Conservation (phyloP, 2,113 vertebrate genomes). For the Phaetusa simplex region DNA sequence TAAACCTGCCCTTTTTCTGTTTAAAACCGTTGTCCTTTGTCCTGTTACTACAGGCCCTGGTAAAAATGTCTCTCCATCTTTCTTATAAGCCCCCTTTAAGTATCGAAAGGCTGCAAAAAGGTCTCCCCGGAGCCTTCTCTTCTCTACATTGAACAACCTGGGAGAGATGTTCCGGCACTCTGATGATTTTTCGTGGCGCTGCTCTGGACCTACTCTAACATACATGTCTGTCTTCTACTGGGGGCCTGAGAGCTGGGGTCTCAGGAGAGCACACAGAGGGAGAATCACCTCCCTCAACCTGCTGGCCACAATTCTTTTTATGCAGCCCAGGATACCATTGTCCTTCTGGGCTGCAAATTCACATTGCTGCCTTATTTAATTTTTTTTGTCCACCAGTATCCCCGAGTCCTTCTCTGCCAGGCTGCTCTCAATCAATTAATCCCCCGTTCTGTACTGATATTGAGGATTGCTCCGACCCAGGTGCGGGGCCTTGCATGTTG, state of each 20-base stretch:
- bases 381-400: background rate
- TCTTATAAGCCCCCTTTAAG: background rate
- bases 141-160: background rate
- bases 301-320: background rate
- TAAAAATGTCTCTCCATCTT: background rate
- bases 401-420: background rate
- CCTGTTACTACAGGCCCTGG: background rate
- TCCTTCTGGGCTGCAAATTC: background rate
- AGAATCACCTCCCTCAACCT: background rate
- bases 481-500: background rate
- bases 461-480: background rate
- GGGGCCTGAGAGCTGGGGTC: background rate
- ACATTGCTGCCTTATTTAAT: accelerated
- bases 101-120: background rate
- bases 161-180: background rate
- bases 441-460: accelerated
- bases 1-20: background rate
- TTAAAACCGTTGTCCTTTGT: background rate
- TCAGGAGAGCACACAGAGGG: accelerated
- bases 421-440: background rate
- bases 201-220: background rate
- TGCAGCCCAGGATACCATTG: background rate
- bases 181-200: background rate
- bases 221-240: background rate
- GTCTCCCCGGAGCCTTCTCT: background rate